Conservation (phyloP, 64 coral and sea anemone genomes). For the Catalaphyllia jardinei region DNA sequence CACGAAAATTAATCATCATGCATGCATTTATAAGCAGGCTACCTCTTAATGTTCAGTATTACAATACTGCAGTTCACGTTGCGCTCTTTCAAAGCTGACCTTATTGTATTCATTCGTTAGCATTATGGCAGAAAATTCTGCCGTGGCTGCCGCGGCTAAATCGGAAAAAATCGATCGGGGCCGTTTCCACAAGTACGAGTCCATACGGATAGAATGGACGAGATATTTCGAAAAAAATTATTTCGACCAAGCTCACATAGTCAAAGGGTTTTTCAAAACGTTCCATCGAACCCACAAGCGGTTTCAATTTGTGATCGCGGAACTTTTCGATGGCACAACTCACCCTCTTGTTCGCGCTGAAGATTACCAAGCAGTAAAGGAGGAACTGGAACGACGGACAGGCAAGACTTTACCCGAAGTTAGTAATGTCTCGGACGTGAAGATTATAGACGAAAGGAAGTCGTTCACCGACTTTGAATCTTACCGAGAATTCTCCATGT, state of each 20-base stretch:
- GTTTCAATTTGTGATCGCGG: conserved; percentile 14
- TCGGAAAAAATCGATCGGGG: background rate
- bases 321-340: conserved; percentile 4
- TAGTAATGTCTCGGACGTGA: background rate
- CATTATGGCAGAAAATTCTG: background rate
- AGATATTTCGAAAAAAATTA: background rate
- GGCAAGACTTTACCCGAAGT: background rate
- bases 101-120: background rate
- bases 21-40: too few relatives aligned
- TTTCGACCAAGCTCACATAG: background rate
- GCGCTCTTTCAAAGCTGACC: too few relatives aligned
- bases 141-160: background rate
- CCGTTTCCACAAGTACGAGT: conserved; percentile 9
- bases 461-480: conserved; percentile 6
- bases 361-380: background rate
- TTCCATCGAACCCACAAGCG: conserved; percentile 17
- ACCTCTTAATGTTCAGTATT: too few relatives aligned
- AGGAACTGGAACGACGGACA: background rate
- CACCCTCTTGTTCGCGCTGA: background rate
- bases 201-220: conserved; percentile 9
- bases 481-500: background rate
- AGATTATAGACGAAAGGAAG: background rate
- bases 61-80: too few relatives aligned
- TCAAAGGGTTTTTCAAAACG: background rate
- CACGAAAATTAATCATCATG: too few relatives aligned